Conservation (phyloP, 2,888 invertebrate genomes). For the Crocallis elinguaria region DNA sequence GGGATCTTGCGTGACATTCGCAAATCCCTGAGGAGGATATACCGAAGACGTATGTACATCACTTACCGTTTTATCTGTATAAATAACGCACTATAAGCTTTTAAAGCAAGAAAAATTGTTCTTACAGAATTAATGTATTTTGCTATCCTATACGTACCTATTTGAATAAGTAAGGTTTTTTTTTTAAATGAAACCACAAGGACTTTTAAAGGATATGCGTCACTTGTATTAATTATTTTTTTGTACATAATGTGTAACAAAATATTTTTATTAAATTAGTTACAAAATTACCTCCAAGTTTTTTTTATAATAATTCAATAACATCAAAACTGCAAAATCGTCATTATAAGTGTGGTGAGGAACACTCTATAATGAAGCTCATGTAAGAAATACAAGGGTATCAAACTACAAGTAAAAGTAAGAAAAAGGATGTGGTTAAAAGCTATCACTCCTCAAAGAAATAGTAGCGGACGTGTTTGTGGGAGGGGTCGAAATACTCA, state of each 20-base stretch:
- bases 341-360: too few species aligned
- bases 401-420: background rate
- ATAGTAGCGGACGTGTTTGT: slow-evolving; percentile 72
- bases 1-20: slow-evolving; percentile 68
- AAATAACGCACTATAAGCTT: slow-evolving; percentile 24
- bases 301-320: too few species aligned
- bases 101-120: slow-evolving; percentile 17
- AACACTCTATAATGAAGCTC: too few species aligned
- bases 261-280: too few species aligned
- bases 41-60: slow-evolving; percentile 27
- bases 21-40: slow-evolving; percentile 53
- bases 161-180: background rate
- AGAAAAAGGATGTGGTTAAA: background rate
- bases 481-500: slow-evolving; percentile 74
- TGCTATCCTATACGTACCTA: background rate
- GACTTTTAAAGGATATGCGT: background rate
- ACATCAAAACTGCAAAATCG: too few species aligned
- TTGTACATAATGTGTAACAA: too few species aligned
- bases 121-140: slow-evolving; percentile 3
- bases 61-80: slow-evolving; percentile 43
- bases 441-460: slow-evolving; percentile 68
- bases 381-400: background rate
- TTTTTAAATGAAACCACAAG: background rate
- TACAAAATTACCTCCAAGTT: too few species aligned
- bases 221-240: background rate